Evolutionary conservation across 2,888 invertebrate genomes (phyloP).

Genomic region (Mythimna lalbum): DNA sequence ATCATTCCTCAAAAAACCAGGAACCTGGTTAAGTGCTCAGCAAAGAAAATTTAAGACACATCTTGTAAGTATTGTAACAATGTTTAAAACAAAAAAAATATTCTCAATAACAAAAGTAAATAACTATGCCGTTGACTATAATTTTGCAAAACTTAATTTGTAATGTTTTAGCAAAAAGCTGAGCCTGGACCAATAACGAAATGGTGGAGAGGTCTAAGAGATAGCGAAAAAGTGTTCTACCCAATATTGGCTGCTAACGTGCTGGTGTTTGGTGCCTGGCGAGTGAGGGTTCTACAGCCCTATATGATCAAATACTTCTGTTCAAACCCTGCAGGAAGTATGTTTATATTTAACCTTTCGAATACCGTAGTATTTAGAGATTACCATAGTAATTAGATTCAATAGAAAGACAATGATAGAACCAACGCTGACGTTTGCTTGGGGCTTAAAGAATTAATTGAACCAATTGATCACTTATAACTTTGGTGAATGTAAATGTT

Average conservation of each 20-base stretch:
- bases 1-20: slow-evolving; percentile 87
- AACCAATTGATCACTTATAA: not conserved
- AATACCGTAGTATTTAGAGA: too few species aligned
- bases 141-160: not conserved
- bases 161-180: slow-evolving; percentile 71
- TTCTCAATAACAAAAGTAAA: not conserved
- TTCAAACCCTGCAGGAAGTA: slow-evolving; percentile 95
- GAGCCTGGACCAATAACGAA: slow-evolving; percentile 84
- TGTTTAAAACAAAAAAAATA: not conserved
- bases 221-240: slow-evolving; percentile 94
- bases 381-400: too few species aligned
- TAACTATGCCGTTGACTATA: not conserved
- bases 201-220: slow-evolving; percentile 94
- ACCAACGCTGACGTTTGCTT: too few species aligned
- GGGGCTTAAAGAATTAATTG: not conserved
- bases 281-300: slow-evolving; percentile 92
- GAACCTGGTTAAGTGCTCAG: slow-evolving; percentile 88
- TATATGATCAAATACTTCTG: slow-evolving; percentile 96
- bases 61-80: slow-evolving; percentile 69
- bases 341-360: slow-evolving; percentile 71
- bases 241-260: slow-evolving; percentile 95
- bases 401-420: too few species aligned
- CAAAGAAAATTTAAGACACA: slow-evolving; percentile 79
- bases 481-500: not conserved
- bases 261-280: slow-evolving; percentile 96